A percentile compares a stretch with the other conserved stretches of the same genome.
phyloP scores from a whole-genome alignment of 2,113 vertebrate species.

The Paramormyrops kingsleyae region DNA sequence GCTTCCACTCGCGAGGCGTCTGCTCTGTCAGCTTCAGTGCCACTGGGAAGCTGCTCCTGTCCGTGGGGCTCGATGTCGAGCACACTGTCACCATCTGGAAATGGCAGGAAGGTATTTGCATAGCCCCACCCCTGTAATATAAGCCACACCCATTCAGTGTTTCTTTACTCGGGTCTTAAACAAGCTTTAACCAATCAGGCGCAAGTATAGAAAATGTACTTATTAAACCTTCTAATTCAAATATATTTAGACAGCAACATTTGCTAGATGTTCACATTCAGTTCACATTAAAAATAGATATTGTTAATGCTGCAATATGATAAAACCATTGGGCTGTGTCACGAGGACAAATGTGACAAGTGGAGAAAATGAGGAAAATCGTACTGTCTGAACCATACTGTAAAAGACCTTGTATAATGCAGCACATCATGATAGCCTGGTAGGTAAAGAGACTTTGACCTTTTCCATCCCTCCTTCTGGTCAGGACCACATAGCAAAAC shows the following conservation, averaged over 20 bases:
- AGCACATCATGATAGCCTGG: background rate
- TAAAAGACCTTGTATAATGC: background rate
- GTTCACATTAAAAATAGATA: background rate
- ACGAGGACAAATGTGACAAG: background rate
- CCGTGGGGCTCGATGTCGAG: conserved; percentile 83
- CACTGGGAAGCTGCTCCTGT: conserved; percentile 89
- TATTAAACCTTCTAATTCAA: background rate
- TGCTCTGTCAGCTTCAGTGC: conserved; percentile 97
- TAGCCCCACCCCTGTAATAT: background rate
- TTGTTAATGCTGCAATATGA: background rate
- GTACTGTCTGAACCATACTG: background rate
- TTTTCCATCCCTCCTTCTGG: background rate
- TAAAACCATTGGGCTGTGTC: background rate
- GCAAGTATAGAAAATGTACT: background rate
- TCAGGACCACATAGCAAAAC: background rate
- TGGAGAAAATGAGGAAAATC: background rate
- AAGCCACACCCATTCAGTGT: background rate
- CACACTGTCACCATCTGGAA: conserved; percentile 95
- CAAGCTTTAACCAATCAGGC: background rate
- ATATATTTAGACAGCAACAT: background rate
- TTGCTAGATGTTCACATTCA: background rate
- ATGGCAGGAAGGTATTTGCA: conserved; percentile 88
- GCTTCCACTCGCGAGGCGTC: conserved; percentile 84
- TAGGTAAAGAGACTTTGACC: background rate
- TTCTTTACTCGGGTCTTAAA: background rate